Base-by-base conservation (phyloP, 2,797 vertebrate genomes). In the Discoglossus pictus region DNA sequence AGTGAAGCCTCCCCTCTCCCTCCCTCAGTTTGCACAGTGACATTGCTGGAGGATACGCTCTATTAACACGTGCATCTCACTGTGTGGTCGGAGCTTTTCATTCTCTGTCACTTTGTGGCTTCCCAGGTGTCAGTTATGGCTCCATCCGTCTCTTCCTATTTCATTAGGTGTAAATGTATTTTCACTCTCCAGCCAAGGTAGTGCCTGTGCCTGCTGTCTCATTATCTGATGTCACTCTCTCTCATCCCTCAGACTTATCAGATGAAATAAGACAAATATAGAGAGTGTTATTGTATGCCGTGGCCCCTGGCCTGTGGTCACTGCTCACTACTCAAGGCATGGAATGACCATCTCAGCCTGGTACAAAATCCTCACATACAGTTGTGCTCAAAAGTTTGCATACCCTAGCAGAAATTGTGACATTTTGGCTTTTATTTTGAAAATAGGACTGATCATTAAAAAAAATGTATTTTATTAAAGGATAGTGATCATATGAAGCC, bases 151-250 rank as follows among this genome's bases (percentile, higher is more conserved):
- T 44, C 61, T 58, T 71, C 68, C 60, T 52, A 51, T 71, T 71
- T 71, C 68, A 71, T 71, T 71, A 71, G 68, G 53, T 71, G 68
- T 64, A 71, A 71, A 71, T 71, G 61, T 59, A 61, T 64, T 71
- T 71, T 71, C 68, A 71, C 68, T 64, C 68, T 58, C 48, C 53
- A 64, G 68, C 68, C 68, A 64, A 71, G 68, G 61, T 71, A 64
- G 60, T 58, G 43, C 55, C 40, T 71, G 68, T 64, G 61, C 44
- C 55, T 64, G 68, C 36, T 64, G n/a, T n/a, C n/a, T 71, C 63
- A 71, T 71, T 71, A 71, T 43, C 43, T 71, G 68, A 71, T 70
- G 61, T 56, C 51, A 27, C 50, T 56, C 51, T 55, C 61, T 71
- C 52, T 42, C 60, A 71, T 64, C 61, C 64, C 61, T 50, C n/a